Conservation (phyloP, 2,113 vertebrate genomes). For the Ammodytes dubius region DNA sequence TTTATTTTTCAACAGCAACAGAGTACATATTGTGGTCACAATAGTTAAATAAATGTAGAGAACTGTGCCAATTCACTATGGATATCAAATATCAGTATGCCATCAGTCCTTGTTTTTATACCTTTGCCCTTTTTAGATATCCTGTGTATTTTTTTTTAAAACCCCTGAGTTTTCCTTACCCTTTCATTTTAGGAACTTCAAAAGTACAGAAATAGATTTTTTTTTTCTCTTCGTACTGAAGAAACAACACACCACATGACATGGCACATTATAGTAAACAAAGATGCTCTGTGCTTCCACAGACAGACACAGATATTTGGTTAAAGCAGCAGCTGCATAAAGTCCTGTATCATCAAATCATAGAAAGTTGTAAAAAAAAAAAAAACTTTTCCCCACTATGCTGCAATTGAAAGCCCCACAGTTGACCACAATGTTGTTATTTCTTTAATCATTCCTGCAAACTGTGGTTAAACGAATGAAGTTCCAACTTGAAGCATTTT, state of each 20-base stretch:
- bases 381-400: background rate
- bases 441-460: background rate
- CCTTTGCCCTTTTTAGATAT: background rate
- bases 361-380: background rate
- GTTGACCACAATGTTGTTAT: background rate
- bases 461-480: background rate
- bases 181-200: background rate
- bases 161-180: background rate
- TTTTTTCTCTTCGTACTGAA: background rate
- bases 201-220: background rate
- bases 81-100: background rate
- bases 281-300: background rate
- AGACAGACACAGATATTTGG: background rate
- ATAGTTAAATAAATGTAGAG: too few relatives aligned
- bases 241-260: slow-evolving; percentile 5
- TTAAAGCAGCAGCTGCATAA: background rate
- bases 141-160: background rate
- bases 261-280: background rate
- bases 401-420: background rate
- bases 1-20: background rate
- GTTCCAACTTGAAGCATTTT: background rate
- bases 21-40: background rate
- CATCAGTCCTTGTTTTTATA: background rate
- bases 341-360: background rate
- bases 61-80: background rate